Evolutionary conservation across 2,888 invertebrate genomes (phyloP).

Genomic region (Rutpela maculata): DNA sequence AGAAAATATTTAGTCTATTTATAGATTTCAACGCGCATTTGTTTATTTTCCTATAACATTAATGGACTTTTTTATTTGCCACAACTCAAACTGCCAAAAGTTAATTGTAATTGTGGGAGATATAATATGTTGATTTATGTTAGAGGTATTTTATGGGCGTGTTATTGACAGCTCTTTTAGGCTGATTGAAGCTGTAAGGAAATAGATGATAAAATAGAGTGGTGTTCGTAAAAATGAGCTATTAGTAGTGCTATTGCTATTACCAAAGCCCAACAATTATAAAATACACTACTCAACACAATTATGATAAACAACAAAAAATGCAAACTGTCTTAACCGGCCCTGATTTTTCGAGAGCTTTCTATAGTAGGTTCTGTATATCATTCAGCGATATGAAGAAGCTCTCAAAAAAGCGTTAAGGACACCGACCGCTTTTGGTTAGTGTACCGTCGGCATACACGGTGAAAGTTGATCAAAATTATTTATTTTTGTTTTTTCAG

Average conservation of each 20-base stretch:
- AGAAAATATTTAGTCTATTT: conserved; percentile 21
- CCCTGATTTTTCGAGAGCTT: too few relatives aligned
- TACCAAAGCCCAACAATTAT: neutral
- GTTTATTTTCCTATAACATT: conserved; percentile 30
- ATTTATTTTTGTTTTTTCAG: too few relatives aligned
- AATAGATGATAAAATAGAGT: neutral
- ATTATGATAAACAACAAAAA: too few relatives aligned
- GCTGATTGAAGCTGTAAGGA: neutral
- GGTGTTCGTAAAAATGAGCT: neutral
- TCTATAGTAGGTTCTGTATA: too few relatives aligned
- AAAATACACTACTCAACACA: too few relatives aligned
- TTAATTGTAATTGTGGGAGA: conserved; percentile 9
- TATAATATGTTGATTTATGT: conserved; percentile 1
- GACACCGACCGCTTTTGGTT: too few relatives aligned
- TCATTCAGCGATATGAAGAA: too few relatives aligned
- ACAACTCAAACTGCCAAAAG: conserved; percentile 25
- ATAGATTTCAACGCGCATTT: conserved; percentile 10
- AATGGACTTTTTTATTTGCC: conserved; percentile 33
- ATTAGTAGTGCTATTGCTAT: too few relatives aligned
- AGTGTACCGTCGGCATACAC: too few relatives aligned
- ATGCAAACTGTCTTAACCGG: too few relatives aligned
- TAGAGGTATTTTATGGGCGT: neutral
- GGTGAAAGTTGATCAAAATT: too few relatives aligned
- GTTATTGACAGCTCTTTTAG: neutral
- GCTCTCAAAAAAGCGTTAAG: too few relatives aligned